Conservation (phyloP, 2,113 vertebrate species). For the Lathamus discolor region DNA sequence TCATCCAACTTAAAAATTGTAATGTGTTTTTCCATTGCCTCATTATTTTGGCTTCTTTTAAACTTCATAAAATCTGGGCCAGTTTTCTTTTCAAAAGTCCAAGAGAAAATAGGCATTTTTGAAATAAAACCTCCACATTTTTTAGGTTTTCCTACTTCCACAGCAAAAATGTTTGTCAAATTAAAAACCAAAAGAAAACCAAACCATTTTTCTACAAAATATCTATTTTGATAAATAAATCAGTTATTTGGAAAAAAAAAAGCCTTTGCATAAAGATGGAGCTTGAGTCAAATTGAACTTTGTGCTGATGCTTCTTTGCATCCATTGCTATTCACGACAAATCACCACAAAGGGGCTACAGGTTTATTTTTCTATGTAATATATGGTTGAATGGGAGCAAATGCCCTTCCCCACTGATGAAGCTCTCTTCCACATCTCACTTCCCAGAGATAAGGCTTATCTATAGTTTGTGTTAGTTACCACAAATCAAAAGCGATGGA, state of each 20-base stretch:
- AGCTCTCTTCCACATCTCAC: neutral
- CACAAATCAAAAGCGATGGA: neutral
- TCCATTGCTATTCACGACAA: neutral
- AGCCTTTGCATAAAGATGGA: neutral
- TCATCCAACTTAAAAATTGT: neutral
- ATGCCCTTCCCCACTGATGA: neutral
- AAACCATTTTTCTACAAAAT: neutral
- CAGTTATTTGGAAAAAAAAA: neutral
- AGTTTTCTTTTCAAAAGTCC: constrained; percentile 12
- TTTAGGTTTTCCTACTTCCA: neutral
- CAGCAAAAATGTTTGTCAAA: neutral
- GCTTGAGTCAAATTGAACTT: neutral
- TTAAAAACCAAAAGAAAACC: neutral
- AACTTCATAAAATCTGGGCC: neutral
- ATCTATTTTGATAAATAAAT: neutral
- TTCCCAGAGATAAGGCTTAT: neutral
- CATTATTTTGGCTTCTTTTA: neutral
- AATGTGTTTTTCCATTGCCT: neutral
- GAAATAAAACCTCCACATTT: neutral
- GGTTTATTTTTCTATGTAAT: neutral
- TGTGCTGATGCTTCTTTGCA: neutral
- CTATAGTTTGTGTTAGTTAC: neutral
- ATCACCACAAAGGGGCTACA: neutral
- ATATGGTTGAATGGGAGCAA: neutral
- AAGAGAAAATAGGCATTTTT: neutral